Base-by-base conservation (phyloP, 2,888 invertebrate genomes). In the Tipula helvola region DNA sequence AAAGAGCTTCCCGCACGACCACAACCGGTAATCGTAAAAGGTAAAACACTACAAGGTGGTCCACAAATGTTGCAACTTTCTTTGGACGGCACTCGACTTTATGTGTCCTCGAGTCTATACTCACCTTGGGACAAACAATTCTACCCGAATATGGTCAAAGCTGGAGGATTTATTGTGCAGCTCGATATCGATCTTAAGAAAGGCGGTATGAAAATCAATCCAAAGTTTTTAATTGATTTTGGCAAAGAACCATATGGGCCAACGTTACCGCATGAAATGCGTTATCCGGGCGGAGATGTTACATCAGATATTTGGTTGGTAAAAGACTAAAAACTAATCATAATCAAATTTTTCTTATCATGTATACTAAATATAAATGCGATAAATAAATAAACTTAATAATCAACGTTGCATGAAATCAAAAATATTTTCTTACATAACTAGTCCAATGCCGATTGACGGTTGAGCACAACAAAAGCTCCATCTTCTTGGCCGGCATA, bases 1-100 rank as follows among this genome's bases (percentile, higher is more conserved):
- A 91, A 92, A n/a, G 97, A 97, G 90, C 90, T 96, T 13, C 92
- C 92, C 90, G 91, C 92, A 85, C 94, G 94, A 89, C 96, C 96
- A 0, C 92, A 94, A 87, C 95, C 96, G 0, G 93, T 96, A 0
- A 92, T 91, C 87, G 91, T 98, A 0, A 96, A 97, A 90, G 97
- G 96, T 0, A 95, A 95, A 88, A 93, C 94, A 71, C 91, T 98
- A 57, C 93, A 95, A 88, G 99, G 98, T 2, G 95, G 96, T 0
- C 97, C 99, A 0, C 99, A 99, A 92, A 99, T 99, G 99, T 91
- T 99, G 88, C 99, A 99, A 90, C 92, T 99, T 1, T 98, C 98
- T 87, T 92, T 99, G 87, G 99, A 99, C 91, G 99, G 99, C 0
- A 96, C 95, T 90, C 94, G 99, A 5, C 92, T 99, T 3, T 99